Conservation (phyloP, 2,113 vertebrate species). For the Calonectris borealis region DNA sequence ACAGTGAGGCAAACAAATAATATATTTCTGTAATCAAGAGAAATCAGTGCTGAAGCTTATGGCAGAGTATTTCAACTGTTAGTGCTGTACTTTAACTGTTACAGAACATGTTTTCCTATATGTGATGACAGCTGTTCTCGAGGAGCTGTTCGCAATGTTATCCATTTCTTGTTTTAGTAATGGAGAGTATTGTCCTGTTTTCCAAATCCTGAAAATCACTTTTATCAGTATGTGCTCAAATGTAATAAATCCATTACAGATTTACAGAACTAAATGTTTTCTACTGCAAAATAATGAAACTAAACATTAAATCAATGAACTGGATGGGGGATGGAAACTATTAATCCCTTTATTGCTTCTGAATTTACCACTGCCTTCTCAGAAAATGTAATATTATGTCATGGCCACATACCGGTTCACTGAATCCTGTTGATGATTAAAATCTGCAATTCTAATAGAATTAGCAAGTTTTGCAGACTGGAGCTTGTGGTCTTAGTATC, state of each 20-base stretch:
- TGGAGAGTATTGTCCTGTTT: not conserved
- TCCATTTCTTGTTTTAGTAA: not conserved
- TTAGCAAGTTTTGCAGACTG: not conserved
- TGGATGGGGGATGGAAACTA: not conserved
- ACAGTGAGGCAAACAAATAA: not conserved
- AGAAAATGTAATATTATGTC: not conserved
- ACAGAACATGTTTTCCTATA: not conserved
- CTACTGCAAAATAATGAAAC: not conserved
- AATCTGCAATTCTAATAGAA: not conserved
- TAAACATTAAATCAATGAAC: not conserved
- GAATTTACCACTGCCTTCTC: not conserved
- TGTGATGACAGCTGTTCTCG: not conserved
- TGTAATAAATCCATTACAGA: not conserved
- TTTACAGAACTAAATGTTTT: not conserved
- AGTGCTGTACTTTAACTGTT: not conserved
- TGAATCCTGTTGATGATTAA: not conserved
- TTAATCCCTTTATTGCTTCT: not conserved
- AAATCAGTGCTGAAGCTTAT: not conserved
- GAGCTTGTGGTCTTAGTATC: not conserved
- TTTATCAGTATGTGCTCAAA: not conserved
- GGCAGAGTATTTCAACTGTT: not conserved
- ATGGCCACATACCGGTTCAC: not conserved
- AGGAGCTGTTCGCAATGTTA: not conserved
- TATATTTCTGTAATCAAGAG: not conserved
- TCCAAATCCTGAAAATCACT: not conserved